phyloP scores from a whole-genome alignment of 2,797 vertebrate genomes.

The Alca torda region DNA sequence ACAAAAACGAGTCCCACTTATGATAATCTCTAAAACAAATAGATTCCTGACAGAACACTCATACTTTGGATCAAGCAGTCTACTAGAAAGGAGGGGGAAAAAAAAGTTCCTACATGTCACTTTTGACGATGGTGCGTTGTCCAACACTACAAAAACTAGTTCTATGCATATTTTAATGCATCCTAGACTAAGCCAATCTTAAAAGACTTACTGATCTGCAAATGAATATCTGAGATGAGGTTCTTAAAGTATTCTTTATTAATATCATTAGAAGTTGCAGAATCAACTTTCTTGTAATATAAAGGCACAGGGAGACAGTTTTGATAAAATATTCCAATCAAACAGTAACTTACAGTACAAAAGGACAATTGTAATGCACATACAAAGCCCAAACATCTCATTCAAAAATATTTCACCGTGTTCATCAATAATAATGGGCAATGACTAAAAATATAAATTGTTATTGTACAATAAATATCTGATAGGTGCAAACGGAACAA shows the following conservation, averaged over 20 bases:
- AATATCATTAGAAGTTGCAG: constrained; percentile 97
- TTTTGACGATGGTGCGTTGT: background rate
- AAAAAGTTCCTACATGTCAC: background rate
- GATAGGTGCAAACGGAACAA: constrained; percentile 82
- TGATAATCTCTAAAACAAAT: background rate
- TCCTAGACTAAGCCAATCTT: background rate
- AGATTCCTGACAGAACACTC: background rate
- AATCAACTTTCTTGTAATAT: constrained; percentile 98
- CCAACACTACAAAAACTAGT: background rate
- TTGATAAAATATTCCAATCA: constrained; percentile 93
- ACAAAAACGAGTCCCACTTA: background rate
- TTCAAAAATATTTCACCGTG: constrained; percentile 81
- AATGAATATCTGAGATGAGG: constrained; percentile 54
- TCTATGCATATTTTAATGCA: background rate
- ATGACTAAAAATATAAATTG: constrained; percentile 85
- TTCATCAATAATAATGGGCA: constrained; percentile 75
- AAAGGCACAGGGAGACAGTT: constrained; percentile 98
- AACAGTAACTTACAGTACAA: constrained; percentile 92
- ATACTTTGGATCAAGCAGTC: background rate
- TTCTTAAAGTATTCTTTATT: constrained; percentile 91
- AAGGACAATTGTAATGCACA: constrained; percentile 92
- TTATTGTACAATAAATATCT: constrained; percentile 83
- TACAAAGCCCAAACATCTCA: constrained; percentile 87
- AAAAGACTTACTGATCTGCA: background rate
- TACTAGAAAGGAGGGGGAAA: background rate